Percentiles rank a stretch among this genome's conserved stretches.
phyloP scores from a whole-genome alignment of 2,797 vertebrate species.

The Tauraco hartlaubi region DNA sequence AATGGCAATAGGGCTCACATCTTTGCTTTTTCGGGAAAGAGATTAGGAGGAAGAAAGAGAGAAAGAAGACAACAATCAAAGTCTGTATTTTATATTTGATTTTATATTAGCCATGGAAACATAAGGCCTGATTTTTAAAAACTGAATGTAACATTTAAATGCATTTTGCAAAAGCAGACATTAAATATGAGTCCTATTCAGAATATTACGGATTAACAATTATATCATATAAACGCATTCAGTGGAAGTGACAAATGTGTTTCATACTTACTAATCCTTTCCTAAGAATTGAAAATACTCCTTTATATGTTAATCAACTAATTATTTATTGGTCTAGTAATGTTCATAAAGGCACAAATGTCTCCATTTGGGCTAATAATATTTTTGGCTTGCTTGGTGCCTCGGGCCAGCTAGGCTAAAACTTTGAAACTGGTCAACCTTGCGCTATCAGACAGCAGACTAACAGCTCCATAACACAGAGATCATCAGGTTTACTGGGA shows the following conservation, averaged over 20 bases:
- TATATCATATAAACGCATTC: not conserved
- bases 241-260: not conserved
- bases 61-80: not conserved
- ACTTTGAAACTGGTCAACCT: not conserved
- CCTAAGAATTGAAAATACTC: not conserved
- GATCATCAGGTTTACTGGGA: not conserved
- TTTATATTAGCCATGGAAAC: not conserved
- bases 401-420: not conserved
- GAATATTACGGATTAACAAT: not conserved
- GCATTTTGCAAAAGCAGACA: not conserved
- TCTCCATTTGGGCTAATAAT: not conserved
- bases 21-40: not conserved
- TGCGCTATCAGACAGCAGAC: not conserved
- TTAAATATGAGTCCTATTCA: not conserved
- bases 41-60: not conserved
- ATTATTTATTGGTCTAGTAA: not conserved
- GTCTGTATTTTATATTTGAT: not conserved
- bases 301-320: not conserved
- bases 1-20: not conserved
- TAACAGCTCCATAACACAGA: not conserved
- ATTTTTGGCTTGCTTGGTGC: not conserved
- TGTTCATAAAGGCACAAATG: not conserved
- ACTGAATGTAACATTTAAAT: not conserved
- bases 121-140: not conserved
- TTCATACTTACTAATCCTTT: not conserved